Evolutionary conservation across 2,797 vertebrate species (phyloP), one percentile per base, ranked within the genome.

Genomic region (Trichosurus vulpecula): DNA sequence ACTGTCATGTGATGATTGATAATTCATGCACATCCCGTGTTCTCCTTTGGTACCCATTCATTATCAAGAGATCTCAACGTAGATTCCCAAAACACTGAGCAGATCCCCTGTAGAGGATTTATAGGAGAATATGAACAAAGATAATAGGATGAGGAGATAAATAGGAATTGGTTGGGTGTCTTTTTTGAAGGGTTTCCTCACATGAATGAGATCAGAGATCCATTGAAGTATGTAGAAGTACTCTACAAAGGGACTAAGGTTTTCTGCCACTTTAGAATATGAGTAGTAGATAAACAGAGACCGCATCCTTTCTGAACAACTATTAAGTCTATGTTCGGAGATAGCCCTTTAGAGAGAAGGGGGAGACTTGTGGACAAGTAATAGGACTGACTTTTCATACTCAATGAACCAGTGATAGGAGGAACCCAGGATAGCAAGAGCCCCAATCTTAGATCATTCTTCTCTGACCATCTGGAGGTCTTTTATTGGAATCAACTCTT

Each of bases 291-390:
- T 58, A 31, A 58, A 58, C 30, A 81, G 41, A 16, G n/a, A 27
- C 3, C 27, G 0, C 9, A 47, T 87, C 9, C 51, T 87, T 87
- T 87, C 41, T 47, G 41, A 47, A 81, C 22, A 47, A 87, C 74
- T 87, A 1, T 87, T 51, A 47, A 27, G 8, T 47, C 19, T 47
- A 4, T 47, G 41, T 47, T 87, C 74, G 87, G 41, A 47, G 41
- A 47, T 4, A 47, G 41, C 22, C 19, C 41, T 47, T 87, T 87
- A 47, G 66, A 22, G n/a, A 81, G 66, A 81, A 29, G 52, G 41
- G 19, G 11, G 93, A 91, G 94, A 52, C n/a, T 94, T 61, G 66
- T 91, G n/a, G 95, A 91, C 22, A 57, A 92, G 30, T 56, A 53
- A 52, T 66, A 52, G 90, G 22, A 74, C 51, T 54, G 27, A 53